A percentile compares a stretch with the other conserved stretches of the same genome.
Conservation (phyloP, 2,113 vertebrate genomes). For the Rutilus rutilus region DNA sequence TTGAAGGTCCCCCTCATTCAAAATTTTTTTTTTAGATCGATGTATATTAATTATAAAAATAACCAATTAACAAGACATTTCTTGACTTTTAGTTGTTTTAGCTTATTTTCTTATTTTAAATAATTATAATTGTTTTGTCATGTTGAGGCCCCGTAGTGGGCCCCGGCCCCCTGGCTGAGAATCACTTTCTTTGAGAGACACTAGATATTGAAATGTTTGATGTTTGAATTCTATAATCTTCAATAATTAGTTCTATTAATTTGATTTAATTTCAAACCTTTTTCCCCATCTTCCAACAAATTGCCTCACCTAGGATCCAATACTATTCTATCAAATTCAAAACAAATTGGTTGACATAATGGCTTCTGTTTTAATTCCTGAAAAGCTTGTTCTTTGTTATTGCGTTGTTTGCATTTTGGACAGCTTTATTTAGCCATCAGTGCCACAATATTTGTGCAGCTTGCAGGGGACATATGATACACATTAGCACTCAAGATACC, state of each 20-base stretch:
- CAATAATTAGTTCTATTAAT: neutral
- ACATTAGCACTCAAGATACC: neutral
- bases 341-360: neutral
- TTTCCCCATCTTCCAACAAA: neutral
- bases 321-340: neutral
- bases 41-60: too few species aligned
- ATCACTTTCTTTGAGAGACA: neutral
- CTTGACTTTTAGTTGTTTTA: too few species aligned
- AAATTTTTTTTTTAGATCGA: too few species aligned
- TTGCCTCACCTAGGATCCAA: neutral
- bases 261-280: neutral
- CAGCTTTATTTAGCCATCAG: slow-evolving; percentile 4
- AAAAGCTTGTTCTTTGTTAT: neutral
- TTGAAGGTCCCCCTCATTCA: too few species aligned
- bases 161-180: too few species aligned
- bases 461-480: slow-evolving; percentile 30
- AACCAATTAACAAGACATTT: too few species aligned
- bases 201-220: neutral
- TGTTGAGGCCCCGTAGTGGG: too few species aligned
- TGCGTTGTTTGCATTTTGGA: neutral
- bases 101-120: too few species aligned
- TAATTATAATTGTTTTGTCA: too few species aligned
- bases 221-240: neutral
- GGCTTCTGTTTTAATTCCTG: neutral
- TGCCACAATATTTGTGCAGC: slow-evolving; percentile 40